Evolutionary conservation across 2,888 invertebrate species (phyloP), one percentile per base, ranked within the genome.

Genomic region (Theodoxus fluviatilis): DNA sequence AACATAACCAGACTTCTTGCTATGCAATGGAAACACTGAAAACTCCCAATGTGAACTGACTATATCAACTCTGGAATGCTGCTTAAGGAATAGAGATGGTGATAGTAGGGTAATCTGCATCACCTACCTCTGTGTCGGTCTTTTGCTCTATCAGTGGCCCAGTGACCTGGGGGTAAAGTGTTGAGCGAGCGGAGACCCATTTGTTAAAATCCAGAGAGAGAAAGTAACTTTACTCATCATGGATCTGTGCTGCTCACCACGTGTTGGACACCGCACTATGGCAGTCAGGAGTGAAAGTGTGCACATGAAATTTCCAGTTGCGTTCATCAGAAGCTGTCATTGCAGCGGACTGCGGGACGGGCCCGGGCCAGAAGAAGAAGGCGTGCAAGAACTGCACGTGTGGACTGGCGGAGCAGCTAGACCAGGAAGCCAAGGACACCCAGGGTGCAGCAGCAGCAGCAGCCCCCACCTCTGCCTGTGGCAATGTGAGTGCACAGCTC

Each of bases 301-400:
- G 9, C 35, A n/a, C 18, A 9, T 65, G 43, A 3, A 4, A n/a
- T 43, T 52, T 40, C 15, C 52, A 49, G 35, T 59, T 35, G n/a
- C 33, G 0, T 59, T 69, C 35, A 66, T 35, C n/a, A n/a, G n/a
- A n/a, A n/a, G n/a, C 43, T 18, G 40, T 49, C 38, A n/a, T 74
- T 72, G 25, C 73, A 84, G 84, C 81, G 47, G 78, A 79, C 61
- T 84, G 84, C 81, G 83, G 82, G 31, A 67, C 74, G n/a, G 79
- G 75, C 1, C 74, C 94, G 0, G n/a, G n/a, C 9, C 95, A 95
- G 1, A 94, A 96, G 87, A 91, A 94, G 71, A 97, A 96, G 88
- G 98, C 99, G 0, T 99, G 99, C 84, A 99, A 98, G 80, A 94
- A 99, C 87, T 99, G 99, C 86, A 92, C 94, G 1, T 99, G 99